Evolutionary conservation across 1,140 invertebrate genomes (phyloP).

Genomic region (Diprion similis): DNA sequence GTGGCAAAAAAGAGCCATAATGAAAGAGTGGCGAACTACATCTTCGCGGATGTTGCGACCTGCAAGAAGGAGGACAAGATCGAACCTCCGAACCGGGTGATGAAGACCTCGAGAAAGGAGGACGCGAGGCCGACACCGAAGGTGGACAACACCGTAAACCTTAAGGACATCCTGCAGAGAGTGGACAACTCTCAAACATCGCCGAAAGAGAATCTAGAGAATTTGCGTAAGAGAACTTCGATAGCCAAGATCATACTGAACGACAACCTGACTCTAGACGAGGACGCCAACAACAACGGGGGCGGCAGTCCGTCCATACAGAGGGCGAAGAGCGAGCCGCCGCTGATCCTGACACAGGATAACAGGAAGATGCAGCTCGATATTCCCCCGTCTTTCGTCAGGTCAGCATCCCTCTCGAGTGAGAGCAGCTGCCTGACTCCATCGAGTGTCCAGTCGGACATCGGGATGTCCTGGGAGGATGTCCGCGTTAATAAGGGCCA

Average conservation of each 20-base stretch:
- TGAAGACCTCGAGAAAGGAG: conserved; percentile 21
- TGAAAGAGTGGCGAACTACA: conserved; percentile 46
- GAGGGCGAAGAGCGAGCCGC: conserved; percentile 34
- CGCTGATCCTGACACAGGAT: conserved; percentile 20
- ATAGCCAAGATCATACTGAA: conserved; percentile 54
- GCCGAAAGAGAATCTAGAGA: conserved; percentile 52
- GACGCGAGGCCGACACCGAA: conserved; percentile 15
- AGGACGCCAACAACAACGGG: conserved; percentile 39
- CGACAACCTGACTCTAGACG: conserved; percentile 40
- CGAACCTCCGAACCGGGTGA: background rate
- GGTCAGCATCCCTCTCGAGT: conserved; percentile 50
- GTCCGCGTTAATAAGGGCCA: conserved; percentile 25
- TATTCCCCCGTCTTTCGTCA: conserved; percentile 40
- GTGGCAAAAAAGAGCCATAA: conserved; percentile 38
- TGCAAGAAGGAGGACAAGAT: background rate
- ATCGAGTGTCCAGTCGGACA: conserved; percentile 44
- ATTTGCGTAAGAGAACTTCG: conserved; percentile 50
- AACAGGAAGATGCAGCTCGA: conserved; percentile 36
- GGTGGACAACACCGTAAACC: conserved; percentile 13
- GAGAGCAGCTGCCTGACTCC: conserved; percentile 47
- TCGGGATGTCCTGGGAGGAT: conserved; percentile 51
- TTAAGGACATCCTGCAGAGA: conserved; percentile 47
- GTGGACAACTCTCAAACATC: conserved; percentile 40
- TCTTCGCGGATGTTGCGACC: conserved; percentile 32
- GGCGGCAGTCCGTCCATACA: conserved; percentile 13